These are phyloP conservation scores for Coregonus suidteri DNA, from an alignment of 2,797 vertebrate species.

Conservation along the genomic window DNA sequence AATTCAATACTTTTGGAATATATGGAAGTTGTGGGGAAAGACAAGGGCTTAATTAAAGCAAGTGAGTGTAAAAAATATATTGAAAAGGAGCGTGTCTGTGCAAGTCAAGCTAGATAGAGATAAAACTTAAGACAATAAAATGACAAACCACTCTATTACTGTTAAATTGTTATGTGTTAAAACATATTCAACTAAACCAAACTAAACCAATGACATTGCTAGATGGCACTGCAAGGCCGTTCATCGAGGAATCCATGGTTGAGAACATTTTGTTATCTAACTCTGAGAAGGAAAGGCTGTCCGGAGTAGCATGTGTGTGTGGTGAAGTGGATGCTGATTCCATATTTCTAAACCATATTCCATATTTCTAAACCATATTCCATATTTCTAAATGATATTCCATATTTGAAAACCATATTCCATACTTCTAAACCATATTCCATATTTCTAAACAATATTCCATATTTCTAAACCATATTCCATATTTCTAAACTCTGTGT, in stretches of 20 bases:
- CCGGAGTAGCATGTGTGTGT: background rate
- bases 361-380: no score
- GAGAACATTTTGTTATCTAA: background rate
- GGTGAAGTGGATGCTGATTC: slow-evolving; percentile 13
- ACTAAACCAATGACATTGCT: no score
- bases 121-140: no score
- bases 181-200: no score
- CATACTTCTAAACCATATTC: background rate
- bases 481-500: background rate
- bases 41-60: background rate
- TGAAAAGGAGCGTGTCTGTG: background rate
- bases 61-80: no score
- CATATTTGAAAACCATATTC: no score
- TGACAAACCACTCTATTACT: no score
- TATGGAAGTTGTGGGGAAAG: background rate
- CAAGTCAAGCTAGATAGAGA: background rate
- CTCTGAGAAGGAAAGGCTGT: background rate
- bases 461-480: slow-evolving; percentile 11
- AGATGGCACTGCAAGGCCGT: no score
- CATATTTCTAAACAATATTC: slow-evolving; percentile 9
- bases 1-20: background rate
- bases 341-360: slow-evolving; percentile 11
- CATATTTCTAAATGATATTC: background rate
- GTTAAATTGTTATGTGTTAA: no score
- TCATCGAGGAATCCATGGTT: no score